These are phyloP conservation scores for Rhopalosiphum nymphaeae DNA, from an alignment of 2,888 invertebrate species.

Conservation along the genomic window DNA sequence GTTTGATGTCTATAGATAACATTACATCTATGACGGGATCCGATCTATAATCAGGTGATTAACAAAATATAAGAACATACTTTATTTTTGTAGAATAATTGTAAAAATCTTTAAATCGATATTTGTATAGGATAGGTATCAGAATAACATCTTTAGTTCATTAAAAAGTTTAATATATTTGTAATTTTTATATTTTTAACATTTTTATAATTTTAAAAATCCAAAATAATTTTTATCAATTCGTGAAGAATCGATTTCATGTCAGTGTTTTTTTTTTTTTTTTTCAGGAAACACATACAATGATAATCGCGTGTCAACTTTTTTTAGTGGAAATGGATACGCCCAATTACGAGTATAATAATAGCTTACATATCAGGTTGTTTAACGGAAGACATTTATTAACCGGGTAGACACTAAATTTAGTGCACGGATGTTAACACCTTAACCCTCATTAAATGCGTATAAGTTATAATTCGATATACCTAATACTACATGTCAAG, in stretches of 20 bases:
- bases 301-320: background rate
- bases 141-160: background rate
- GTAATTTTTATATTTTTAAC: background rate
- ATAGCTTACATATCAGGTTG: background rate
- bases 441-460: background rate
- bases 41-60: too few species aligned
- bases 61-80: too few species aligned
- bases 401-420: background rate
- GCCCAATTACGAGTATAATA: constrained; percentile 8
- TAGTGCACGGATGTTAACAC: background rate
- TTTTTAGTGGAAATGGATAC: constrained; percentile 17
- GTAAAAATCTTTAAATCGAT: background rate
- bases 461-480: background rate
- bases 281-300: background rate
- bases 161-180: background rate
- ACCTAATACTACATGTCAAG: background rate
- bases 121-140: background rate
- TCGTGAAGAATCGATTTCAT: background rate
- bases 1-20: background rate
- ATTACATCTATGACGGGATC: background rate
- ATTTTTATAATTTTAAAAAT: background rate
- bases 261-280: background rate
- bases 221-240: background rate
- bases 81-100: too few species aligned
- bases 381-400: constrained; percentile 30